Evolutionary conservation across 2,113 vertebrate genomes (phyloP).

Genomic region (Paedocypris sp.): DNA sequence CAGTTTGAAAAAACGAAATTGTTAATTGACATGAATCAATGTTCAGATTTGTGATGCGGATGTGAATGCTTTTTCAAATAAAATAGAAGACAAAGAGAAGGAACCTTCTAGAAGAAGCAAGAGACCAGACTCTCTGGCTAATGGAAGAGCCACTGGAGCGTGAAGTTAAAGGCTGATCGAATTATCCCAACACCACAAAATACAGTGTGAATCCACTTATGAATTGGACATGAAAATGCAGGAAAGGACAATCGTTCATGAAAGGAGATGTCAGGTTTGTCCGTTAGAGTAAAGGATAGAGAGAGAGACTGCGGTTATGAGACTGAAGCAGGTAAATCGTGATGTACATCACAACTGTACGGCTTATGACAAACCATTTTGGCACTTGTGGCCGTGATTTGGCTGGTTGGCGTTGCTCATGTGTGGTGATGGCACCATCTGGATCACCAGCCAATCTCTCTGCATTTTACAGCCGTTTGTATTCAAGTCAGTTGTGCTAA

Average conservation of each 20-base stretch:
- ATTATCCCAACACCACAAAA: constrained; percentile 14
- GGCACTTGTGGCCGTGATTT: no score
- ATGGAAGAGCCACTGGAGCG: constrained; percentile 24
- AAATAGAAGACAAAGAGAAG: not conserved
- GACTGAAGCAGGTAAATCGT: no score
- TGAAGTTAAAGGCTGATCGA: constrained; percentile 24
- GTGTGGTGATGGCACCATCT: no score
- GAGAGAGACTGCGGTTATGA: no score
- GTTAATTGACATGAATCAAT: not conserved
- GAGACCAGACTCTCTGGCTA: constrained; percentile 9
- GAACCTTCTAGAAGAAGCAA: not conserved
- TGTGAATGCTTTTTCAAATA: not conserved
- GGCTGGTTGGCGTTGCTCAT: no score
- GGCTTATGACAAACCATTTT: no score
- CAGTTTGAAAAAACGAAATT: no score
- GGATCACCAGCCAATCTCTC: no score
- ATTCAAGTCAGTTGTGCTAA: no score
- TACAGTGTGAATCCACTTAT: not conserved
- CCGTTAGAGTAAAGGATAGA: not conserved
- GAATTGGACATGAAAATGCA: constrained; percentile 5
- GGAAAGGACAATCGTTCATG: not conserved
- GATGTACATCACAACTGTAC: no score
- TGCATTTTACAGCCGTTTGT: no score
- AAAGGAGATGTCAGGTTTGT: constrained; percentile 1
- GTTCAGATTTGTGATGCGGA: not conserved